Percentiles rank a stretch among this genome's conserved stretches.
phyloP scores from a whole-genome alignment of 2,797 vertebrate species.

The Coendou prehensilis region DNA sequence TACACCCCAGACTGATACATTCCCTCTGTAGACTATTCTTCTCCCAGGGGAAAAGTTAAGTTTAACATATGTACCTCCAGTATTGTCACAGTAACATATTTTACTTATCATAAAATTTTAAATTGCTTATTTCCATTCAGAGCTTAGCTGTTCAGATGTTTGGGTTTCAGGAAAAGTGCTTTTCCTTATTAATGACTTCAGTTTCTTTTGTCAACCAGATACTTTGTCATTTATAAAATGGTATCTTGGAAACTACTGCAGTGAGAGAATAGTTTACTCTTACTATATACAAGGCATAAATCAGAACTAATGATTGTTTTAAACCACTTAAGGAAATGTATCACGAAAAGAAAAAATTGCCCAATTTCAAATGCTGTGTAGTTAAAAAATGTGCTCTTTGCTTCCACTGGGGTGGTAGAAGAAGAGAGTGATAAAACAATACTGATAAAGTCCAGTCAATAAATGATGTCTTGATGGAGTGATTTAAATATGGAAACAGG shows the following conservation, averaged over 20 bases:
- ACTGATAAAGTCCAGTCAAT: background rate
- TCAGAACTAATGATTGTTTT: constrained; percentile 83
- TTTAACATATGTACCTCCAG: background rate
- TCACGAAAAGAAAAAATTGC: constrained; percentile 39
- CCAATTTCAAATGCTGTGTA: constrained; percentile 48
- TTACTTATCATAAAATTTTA: constrained; percentile 68
- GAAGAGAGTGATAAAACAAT: background rate
- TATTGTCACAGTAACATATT: constrained; percentile 60
- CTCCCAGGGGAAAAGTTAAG: background rate
- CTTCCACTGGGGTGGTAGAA: background rate
- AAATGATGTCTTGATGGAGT: background rate
- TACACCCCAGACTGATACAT: constrained; percentile 12
- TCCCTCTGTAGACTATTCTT: background rate
- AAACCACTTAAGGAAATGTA: constrained; percentile 77
- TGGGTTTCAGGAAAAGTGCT: constrained; percentile 55
- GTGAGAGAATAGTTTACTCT: constrained; percentile 79
- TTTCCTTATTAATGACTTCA: constrained; percentile 77
- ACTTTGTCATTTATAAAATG: constrained; percentile 80
- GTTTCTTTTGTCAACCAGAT: constrained; percentile 77
- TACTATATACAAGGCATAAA: constrained; percentile 79
- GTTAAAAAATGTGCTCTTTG: constrained; percentile 48
- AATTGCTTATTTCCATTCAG: constrained; percentile 71
- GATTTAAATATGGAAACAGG: background rate
- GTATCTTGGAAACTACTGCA: constrained; percentile 78
- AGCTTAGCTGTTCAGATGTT: constrained; percentile 67